Evolutionary conservation across 2,113 vertebrate genomes (phyloP).

Genomic region (Chionodraco myersi): DNA sequence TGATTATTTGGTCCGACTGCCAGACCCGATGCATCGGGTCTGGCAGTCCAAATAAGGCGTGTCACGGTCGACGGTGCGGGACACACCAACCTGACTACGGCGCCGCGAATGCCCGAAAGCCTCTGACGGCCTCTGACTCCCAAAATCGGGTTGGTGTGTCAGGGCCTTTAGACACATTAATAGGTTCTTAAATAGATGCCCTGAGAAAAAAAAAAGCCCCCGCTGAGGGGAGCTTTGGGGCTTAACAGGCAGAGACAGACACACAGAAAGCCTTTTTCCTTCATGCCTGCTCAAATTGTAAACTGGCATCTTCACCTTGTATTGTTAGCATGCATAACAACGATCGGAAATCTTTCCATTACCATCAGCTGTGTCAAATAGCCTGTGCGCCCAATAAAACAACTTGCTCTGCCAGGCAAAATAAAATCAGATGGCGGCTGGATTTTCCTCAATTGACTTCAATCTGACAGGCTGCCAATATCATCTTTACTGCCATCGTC

Average conservation of each 20-base stretch:
- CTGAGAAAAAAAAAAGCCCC: no score
- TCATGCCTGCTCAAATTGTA: constrained; percentile 1
- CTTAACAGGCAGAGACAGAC: background rate
- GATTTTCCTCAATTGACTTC: constrained; percentile 49
- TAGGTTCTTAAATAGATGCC: no score
- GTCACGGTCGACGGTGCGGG: no score
- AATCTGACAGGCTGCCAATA: constrained; percentile 52
- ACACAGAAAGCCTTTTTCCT: background rate
- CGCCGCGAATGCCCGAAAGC: no score
- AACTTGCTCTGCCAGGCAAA: constrained; percentile 13
- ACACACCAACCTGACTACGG: no score
- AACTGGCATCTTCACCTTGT: constrained; percentile 9
- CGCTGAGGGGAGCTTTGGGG: no score
- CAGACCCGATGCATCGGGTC: no score
- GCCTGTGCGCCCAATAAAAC: background rate
- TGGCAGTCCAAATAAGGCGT: no score
- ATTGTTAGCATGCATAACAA: constrained; percentile 11
- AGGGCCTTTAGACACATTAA: no score
- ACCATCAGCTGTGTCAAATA: background rate
- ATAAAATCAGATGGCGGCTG: constrained; percentile 30
- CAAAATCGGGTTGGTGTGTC: no score
- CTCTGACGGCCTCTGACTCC: no score
- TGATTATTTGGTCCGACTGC: no score
- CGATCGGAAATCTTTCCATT: background rate
- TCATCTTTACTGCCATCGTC: constrained; percentile 45